Evolutionary conservation across 2,113 vertebrate genomes (phyloP), one percentile per base, ranked within the genome.

Genomic region (Peucedramus taeniatus): DNA sequence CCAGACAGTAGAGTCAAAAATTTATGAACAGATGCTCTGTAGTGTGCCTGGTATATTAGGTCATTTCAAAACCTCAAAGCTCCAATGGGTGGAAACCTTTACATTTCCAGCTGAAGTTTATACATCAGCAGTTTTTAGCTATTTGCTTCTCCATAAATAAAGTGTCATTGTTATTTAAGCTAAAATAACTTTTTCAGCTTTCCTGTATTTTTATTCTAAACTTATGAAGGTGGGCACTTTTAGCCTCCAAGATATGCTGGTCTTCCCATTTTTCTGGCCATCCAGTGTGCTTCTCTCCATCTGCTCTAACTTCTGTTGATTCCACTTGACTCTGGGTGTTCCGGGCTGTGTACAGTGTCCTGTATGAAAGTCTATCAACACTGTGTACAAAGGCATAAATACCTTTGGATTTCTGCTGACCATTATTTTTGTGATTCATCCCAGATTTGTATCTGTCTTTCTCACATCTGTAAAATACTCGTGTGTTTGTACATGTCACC

Each of bases 11-110:
- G 61, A 35, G 92, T 95, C 89, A 75, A 64, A 90, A 81, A 71
- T 20, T 66, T 59, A 78, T 95, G 93, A 95, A 92, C 83, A 83
- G 90, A 74, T 95, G 83, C 83, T 93, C 72, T 96, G 89, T 94
- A 70, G 8, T 42, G 47, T 75, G 33, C 60, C 40, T 89, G 26
- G 72, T 57, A 39, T 42, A 63, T 31, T 11, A 83, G 40, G 65
- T 92, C 0, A 83, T 81, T 93, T 76, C 26, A 57, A 79, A 96
- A 60, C 79, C 77, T 87, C 65, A 79, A 39, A 76, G 57, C 53
- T 91, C 83, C 57, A n/a, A 0, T 71, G 74, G 57, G 61, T 72
- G 24, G 91, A 84, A 95, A 82, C 51, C 23, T 87, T 87, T 83
- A 19, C 54, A 28, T 95, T 94, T 94, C 86, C 54, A 85, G 81